Evolutionary conservation across 2,797 vertebrate genomes (phyloP).

Genomic region (Urosaurus nigricauda): DNA sequence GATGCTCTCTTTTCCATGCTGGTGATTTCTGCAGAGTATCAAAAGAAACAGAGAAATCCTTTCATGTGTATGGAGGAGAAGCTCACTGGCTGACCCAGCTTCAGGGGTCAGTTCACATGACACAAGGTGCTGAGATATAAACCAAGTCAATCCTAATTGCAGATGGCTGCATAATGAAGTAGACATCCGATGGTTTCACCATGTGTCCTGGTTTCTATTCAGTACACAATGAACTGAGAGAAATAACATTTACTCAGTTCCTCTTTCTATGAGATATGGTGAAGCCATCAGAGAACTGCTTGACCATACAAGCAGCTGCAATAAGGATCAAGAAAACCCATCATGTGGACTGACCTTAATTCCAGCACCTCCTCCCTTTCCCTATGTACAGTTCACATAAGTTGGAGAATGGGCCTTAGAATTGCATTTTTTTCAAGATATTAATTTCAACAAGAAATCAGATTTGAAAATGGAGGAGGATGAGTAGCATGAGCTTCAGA

Average conservation of each 20-base stretch:
- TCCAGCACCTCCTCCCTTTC: fast-evolving
- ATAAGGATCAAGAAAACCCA: background rate
- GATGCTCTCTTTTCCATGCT: constrained; percentile 62
- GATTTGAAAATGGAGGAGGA: background rate
- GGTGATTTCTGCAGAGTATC: constrained; percentile 68
- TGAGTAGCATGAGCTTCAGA: background rate
- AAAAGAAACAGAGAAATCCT: background rate
- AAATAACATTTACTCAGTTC: constrained; percentile 17
- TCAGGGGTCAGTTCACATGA: constrained; percentile 34
- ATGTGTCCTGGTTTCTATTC: constrained; percentile 11
- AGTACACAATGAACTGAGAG: background rate
- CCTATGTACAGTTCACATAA: background rate
- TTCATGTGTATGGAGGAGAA: constrained; percentile 58
- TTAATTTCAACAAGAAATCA: background rate
- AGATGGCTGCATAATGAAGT: constrained; percentile 24
- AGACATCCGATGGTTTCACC: constrained; percentile 25
- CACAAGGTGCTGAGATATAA: constrained; percentile 6
- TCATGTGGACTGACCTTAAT: background rate
- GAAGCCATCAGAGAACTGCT: background rate
- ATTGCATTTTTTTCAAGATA: background rate
- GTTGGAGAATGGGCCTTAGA: background rate
- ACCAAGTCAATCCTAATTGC: constrained; percentile 13
- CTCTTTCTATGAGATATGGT: constrained; percentile 11
- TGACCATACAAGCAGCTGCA: constrained; percentile 10
- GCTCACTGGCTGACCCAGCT: constrained; percentile 24